Evolutionary conservation across 1,140 invertebrate genomes (phyloP), one percentile per base, ranked within the genome.

Genomic region (Manduca sexta): DNA sequence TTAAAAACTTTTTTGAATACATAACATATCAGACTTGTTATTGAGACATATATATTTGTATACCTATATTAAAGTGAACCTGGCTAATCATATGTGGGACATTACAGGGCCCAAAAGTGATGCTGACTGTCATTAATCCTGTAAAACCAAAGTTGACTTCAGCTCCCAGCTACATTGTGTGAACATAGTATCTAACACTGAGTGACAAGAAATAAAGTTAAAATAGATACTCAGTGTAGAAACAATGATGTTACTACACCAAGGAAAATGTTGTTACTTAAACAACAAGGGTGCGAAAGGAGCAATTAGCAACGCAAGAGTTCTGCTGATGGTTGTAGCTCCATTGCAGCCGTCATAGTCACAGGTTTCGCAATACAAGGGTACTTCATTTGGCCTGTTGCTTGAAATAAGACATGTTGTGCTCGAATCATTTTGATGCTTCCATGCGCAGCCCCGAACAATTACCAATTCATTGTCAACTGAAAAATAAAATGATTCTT

Each of bases 311-410:
- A 87, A 30, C 0, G 84, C 85, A 34, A 88, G 40, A n/a, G 81
- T 82, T 39, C 69, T 79, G 17, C 77, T 73, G 35, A 80, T 62
- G 1, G 84, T 70, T 0, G 79, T 67, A 2, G 86, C 86, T 4
- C 86, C 83, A 45, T 88, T 88, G 69, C 87, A 88, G 1, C 82
- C 73, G 45, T 88, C 88, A 31, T 86, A 86, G 38, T 88, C 87
- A 50, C 88, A 88, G 16, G 86, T 88, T 49, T 75, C 84, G 33
- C 88, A 88, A 62, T 88, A 90, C 6, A 88, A 84, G n/a, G 88
- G 70, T 2, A 86, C 78, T 51, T 86, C 87, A 31, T 86, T 81
- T 40, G 82, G 80, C 4, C 76, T 69, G 15, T 83, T 79, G 6
- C 84, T 73, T 12, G 82, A 67, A 21, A 69, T 72, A 1, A 86